Conservation (phyloP, 2,888 invertebrate genomes). For the Anthrax anthrax region DNA sequence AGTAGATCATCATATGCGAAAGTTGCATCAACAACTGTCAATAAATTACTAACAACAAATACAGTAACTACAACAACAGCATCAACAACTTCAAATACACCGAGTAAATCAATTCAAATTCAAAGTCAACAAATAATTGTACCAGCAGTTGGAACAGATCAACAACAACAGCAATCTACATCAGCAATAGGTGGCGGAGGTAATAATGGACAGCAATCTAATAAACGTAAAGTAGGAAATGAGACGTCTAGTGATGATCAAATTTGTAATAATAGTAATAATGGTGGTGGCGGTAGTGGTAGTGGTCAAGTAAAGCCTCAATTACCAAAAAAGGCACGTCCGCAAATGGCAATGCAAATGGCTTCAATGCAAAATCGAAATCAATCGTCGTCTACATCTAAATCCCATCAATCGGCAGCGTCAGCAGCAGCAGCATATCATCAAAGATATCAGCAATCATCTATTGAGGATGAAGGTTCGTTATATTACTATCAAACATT, state of each 20-base stretch:
- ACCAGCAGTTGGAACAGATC: slow-evolving; percentile 33
- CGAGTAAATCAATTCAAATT: slow-evolving; percentile 24
- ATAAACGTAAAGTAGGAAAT: not conserved
- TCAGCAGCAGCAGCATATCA: not conserved
- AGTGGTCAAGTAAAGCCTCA: slow-evolving; percentile 18
- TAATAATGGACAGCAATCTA: too few species aligned
- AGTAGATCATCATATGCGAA: not conserved
- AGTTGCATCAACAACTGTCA: not conserved
- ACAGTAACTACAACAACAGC: not conserved
- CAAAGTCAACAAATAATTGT: slow-evolving; percentile 7
- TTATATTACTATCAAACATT: slow-evolving; percentile 12
- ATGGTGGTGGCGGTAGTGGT: not conserved
- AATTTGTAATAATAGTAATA: not conserved
- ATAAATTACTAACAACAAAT: not conserved
- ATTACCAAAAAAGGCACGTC: slow-evolving; percentile 29
- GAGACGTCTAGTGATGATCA: not conserved
- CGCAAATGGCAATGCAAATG: slow-evolving; percentile 33
- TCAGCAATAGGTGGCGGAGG: slow-evolving; percentile 13
- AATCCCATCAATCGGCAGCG: slow-evolving; percentile 1
- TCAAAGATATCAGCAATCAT: slow-evolving; percentile 4
- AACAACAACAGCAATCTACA: slow-evolving; percentile 36
- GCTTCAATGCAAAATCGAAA: slow-evolving; percentile 19
- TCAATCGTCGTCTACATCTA: slow-evolving; percentile 9
- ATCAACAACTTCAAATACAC: slow-evolving; percentile 16
- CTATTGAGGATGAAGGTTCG: slow-evolving; percentile 12